Evolutionary conservation across 2,113 vertebrate genomes (phyloP), one percentile per base, ranked within the genome.

Genomic region (Nothoprocta perdicaria): DNA sequence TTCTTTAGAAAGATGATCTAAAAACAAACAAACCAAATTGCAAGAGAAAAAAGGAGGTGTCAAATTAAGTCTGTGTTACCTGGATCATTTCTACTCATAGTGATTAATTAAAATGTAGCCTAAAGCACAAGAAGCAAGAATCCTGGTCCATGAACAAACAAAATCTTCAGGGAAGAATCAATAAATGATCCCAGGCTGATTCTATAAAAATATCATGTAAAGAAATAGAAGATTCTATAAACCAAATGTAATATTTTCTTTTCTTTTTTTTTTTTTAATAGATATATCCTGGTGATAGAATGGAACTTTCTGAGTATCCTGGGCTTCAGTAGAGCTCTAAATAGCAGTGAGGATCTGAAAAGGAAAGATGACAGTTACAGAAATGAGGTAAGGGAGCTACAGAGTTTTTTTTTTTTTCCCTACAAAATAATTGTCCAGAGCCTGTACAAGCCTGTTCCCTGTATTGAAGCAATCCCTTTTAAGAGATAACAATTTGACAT

Each of bases 41-140:
- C 22, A 80, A 43, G 76, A 48, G 38, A 57, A 75, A 69, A 52
- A 61, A 11, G 1, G 24, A 48, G 55, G 73, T 75, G 29, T 75
- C 40, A 85, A 78, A 72, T 31, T 5, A 77, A 86, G 40, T 53
- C 57, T 90, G 12, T 85, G 52, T 68, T 86, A 41, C 52, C 75
- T 69, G 24, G 7, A 83, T 92, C 86, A 60, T 82, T 84, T 93
- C 13, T 78, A 46, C 69, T 82, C 72, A 18, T 8, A 61, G 50
- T 93, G 89, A 84, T 88, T 94, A 95, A 89, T 89, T 91, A 94
- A 92, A 95, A 86, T 55, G 55, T 89, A 84, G 62, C 82, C 63
- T 6, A 45, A 84, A 93, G 89, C 80, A 88, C 68, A 55, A 90
- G 52, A 40, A 79, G 65, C 38, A 55, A 50, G 45, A n/a, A 41